Conservation (phyloP, 2,113 vertebrate species). For the Pao palembangensis region DNA sequence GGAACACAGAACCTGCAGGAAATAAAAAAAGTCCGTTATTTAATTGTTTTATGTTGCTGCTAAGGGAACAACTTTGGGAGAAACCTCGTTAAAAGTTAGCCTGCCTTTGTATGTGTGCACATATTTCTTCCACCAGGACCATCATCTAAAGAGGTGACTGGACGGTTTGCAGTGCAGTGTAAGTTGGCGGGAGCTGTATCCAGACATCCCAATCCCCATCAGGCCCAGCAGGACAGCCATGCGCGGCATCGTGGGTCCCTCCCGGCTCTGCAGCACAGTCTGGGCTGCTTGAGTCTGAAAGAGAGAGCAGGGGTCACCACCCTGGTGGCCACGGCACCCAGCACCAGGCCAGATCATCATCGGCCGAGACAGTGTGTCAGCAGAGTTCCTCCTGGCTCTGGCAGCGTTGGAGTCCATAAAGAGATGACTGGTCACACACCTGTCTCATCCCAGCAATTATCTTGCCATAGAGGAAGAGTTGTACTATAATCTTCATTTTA, state of each 20-base stretch:
- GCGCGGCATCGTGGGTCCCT: constrained; percentile 65
- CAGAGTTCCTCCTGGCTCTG: constrained; percentile 15
- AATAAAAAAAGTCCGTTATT: not conserved
- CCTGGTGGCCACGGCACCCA: not conserved
- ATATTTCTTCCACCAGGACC: not conserved
- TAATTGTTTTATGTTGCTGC: not conserved
- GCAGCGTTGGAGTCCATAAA: constrained; percentile 21
- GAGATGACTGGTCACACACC: constrained; percentile 25
- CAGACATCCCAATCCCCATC: constrained; percentile 77
- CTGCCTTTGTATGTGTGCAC: constrained; percentile 1
- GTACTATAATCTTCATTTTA: constrained; percentile 33
- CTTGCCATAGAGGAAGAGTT: constrained; percentile 42
- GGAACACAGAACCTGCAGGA: constrained; percentile 7
- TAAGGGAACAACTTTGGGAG: not conserved
- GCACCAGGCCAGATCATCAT: not conserved
- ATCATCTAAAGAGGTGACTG: constrained; percentile 62
- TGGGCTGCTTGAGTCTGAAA: constrained; percentile 80
- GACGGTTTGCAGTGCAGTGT: constrained; percentile 74
- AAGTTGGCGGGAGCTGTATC: constrained; percentile 81
- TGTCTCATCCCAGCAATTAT: constrained; percentile 36
- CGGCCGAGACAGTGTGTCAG: not conserved
- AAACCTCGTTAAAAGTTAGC: not conserved
- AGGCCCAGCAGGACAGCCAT: constrained; percentile 78
- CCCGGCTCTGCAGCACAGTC: constrained; percentile 62
- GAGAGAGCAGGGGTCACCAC: constrained; percentile 28